phyloP scores from a whole-genome alignment of 2,888 invertebrate genomes.

The Phyto melanocephala region DNA sequence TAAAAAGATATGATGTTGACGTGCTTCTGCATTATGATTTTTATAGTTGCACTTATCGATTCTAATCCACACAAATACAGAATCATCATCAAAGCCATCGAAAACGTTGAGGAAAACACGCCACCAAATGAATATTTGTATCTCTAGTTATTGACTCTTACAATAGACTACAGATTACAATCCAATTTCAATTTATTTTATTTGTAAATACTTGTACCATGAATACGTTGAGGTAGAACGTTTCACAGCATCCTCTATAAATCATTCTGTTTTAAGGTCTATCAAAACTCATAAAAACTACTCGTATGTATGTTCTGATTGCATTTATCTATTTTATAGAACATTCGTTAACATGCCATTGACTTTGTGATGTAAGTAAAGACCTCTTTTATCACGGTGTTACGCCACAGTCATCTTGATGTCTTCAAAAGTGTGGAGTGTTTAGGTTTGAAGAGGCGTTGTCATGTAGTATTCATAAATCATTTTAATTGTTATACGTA shows the following conservation, averaged over 20 bases:
- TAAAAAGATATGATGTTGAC: slow-evolving; percentile 10
- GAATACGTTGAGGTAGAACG: slow-evolving; percentile 29
- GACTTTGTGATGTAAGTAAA: slow-evolving; percentile 52
- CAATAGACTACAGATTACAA: slow-evolving; percentile 32
- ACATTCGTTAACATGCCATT: slow-evolving; percentile 62
- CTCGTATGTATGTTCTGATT: slow-evolving; percentile 31
- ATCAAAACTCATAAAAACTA: slow-evolving; percentile 48
- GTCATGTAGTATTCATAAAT: slow-evolving; percentile 60
- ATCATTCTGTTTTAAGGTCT: slow-evolving; percentile 54
- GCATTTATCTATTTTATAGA: slow-evolving; percentile 47
- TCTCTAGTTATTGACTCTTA: slow-evolving; percentile 46
- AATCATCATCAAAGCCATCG: slow-evolving; percentile 18
- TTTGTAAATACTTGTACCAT: slow-evolving; percentile 50
- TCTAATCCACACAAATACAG: slow-evolving; percentile 53
- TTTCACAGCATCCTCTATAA: slow-evolving; percentile 50
- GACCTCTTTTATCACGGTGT: slow-evolving; percentile 41
- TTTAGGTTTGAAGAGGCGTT: slow-evolving; percentile 58
- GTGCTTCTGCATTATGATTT: slow-evolving; percentile 47
- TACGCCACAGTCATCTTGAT: slow-evolving; percentile 2
- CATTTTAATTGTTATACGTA: slow-evolving; percentile 56
- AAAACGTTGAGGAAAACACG: slow-evolving; percentile 9
- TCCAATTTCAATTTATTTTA: slow-evolving; percentile 59
- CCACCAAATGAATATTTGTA: slow-evolving; percentile 9
- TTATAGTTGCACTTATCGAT: slow-evolving; percentile 53
- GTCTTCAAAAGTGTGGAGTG: slow-evolving; percentile 16